Base-by-base conservation (phyloP, 2,113 vertebrate species). In the Lepisosteus osseus region DNA sequence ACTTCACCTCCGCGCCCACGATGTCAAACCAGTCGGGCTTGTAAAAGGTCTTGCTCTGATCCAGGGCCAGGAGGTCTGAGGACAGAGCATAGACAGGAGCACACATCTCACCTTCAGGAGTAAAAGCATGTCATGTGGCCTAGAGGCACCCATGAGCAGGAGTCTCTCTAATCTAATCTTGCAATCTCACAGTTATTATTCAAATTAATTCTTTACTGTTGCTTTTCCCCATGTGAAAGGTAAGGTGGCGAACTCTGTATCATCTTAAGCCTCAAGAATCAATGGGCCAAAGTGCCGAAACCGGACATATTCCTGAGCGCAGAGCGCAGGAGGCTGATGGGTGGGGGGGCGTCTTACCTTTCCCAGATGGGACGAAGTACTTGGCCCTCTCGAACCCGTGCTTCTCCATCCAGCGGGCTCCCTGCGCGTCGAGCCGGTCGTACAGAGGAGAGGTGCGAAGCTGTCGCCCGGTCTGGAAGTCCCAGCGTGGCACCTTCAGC, bases 21-120 rank as follows among this genome's bases (percentile, higher is more conserved):
- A 99, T 98, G 77, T 99, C 97, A 83, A 99, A 99, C 97, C 97
- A 99, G 80, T 99, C 96, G 0, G 97, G 97, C 79, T 98, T 99
- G 77, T 98, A 99, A 87, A 99, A 99, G 40, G 97, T 99, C 85
- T 98, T 99, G 87, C 96, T 99, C 86, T 96, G 95, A 74, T 97
- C 97, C 82, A 99, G 84, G 67, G 95, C 92, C 78, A 99, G 86
- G 68, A 99, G 87, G 83, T 99, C 97, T 99, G 69, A 2, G 74
- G 42, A 77, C 7, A 72, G 61, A 8, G 69, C 42, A 77, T 64
- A 72, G 72, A 68, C 1, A n/a, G 15, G 7, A 41, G 14, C 43
- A 51, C 47, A 51, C 5, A 51, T 51, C 47, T 1, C 47, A 3
- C 47, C 5, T 5, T 2, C 47, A 2, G 47, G 47, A 51, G 47